Conservation (phyloP, 2,113 vertebrate species). For the Ranitomeya variabilis region DNA sequence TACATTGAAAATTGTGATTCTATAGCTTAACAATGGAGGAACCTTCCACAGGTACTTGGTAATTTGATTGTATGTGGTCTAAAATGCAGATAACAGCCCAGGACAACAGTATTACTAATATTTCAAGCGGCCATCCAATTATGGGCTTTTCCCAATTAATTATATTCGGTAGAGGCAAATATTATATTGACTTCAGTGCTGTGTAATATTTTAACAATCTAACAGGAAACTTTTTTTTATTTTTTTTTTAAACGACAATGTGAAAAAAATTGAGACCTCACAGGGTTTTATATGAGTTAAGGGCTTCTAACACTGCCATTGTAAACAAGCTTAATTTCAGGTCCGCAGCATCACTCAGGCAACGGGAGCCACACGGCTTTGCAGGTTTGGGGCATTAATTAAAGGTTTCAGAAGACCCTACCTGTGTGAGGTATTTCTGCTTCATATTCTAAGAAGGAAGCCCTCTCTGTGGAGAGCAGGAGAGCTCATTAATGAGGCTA, state of each 20-base stretch:
- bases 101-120: neutral
- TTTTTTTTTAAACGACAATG: neutral
- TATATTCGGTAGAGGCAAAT: neutral
- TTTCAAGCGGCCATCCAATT: constrained; percentile 9
- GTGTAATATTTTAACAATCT: constrained; percentile 8
- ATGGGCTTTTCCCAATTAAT: neutral
- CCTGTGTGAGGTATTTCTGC: constrained; percentile 85
- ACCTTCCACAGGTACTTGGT: no score
- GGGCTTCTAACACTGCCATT: constrained; percentile 61
- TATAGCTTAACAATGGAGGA: no score
- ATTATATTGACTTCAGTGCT: neutral
- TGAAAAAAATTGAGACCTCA: constrained; percentile 12
- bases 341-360: constrained; percentile 67
- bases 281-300: constrained; percentile 69
- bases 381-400: constrained; percentile 82
- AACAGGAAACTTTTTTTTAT: neutral
- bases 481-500: constrained; percentile 92
- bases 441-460: constrained; percentile 81
- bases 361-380: constrained; percentile 70
- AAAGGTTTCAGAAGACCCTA: constrained; percentile 79
- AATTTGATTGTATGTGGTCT: no score
- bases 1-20: no score
- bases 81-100: no score
- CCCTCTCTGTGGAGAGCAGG: constrained; percentile 82
- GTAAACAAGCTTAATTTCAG: constrained; percentile 69